phyloP scores from a whole-genome alignment of 2,888 invertebrate species.

The Pogonocherus hispidulus region DNA sequence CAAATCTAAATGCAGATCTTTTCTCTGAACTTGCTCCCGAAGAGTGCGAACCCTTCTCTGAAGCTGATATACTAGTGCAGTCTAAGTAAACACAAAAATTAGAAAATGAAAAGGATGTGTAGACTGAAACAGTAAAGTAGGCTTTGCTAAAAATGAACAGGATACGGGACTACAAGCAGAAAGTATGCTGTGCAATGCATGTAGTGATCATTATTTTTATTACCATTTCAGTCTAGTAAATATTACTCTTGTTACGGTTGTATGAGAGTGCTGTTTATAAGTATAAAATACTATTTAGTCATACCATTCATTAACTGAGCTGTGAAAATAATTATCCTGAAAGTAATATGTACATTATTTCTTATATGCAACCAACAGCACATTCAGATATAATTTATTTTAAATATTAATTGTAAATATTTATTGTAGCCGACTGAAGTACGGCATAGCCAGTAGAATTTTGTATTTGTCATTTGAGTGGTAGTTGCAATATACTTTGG shows the following conservation, averaged over 20 bases:
- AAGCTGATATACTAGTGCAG: conserved; percentile 89
- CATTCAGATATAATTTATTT: too few species aligned
- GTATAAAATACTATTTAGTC: neutral
- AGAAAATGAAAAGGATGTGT: neutral
- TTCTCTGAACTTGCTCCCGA: conserved; percentile 90
- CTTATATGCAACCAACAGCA: conserved; percentile 4
- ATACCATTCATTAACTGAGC: neutral
- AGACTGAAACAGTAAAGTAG: conserved; percentile 21
- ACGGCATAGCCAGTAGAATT: too few species aligned
- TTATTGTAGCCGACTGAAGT: too few species aligned
- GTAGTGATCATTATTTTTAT: neutral
- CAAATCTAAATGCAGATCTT: conserved; percentile 92
- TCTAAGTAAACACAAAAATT: conserved; percentile 69
- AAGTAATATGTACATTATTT: neutral
- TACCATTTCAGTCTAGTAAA: conserved; percentile 14
- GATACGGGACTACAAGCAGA: neutral
- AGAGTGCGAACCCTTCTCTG: conserved; percentile 88
- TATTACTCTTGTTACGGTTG: neutral
- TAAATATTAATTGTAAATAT: too few species aligned
- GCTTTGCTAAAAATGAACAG: conserved; percentile 9
- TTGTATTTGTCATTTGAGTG: too few species aligned
- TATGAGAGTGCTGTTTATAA: too few species aligned
- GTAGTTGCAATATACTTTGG: too few species aligned
- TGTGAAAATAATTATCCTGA: too few species aligned
- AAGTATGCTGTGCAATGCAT: neutral